Conservation (phyloP, 2,113 vertebrate genomes). For the Mionectes macconnelli region DNA sequence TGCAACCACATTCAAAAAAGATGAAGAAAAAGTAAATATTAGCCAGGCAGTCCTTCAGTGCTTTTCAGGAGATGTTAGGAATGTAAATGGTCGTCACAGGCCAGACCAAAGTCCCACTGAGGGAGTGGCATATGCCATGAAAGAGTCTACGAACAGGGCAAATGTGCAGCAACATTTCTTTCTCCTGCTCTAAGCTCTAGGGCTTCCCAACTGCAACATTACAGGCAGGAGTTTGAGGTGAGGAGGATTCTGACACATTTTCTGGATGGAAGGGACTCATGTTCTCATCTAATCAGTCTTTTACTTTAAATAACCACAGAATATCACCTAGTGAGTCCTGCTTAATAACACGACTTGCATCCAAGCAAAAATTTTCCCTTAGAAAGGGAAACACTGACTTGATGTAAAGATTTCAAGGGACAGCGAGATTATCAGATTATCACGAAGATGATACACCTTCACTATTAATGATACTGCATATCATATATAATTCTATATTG, state of each 20-base stretch:
- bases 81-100: neutral
- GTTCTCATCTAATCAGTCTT: neutral
- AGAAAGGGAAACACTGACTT: neutral
- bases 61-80: neutral
- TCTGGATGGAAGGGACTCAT: neutral
- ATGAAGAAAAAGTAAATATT: neutral
- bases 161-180: neutral
- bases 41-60: neutral
- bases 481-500: neutral
- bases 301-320: neutral
- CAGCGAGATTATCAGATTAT: neutral
- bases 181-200: neutral
- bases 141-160: neutral
- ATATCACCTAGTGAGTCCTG: neutral
- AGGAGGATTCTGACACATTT: neutral
- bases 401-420: neutral
- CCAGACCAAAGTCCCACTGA: neutral
- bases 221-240: fast-evolving
- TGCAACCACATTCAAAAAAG: neutral
- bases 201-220: neutral
- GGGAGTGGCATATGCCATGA: neutral
- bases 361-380: neutral
- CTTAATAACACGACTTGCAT: neutral
- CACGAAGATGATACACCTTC: neutral
- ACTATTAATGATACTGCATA: neutral